Evolutionary conservation across 2,113 vertebrate species (phyloP), one percentile per base, ranked within the genome.

Genomic region (Trochalopteron elliotii): DNA sequence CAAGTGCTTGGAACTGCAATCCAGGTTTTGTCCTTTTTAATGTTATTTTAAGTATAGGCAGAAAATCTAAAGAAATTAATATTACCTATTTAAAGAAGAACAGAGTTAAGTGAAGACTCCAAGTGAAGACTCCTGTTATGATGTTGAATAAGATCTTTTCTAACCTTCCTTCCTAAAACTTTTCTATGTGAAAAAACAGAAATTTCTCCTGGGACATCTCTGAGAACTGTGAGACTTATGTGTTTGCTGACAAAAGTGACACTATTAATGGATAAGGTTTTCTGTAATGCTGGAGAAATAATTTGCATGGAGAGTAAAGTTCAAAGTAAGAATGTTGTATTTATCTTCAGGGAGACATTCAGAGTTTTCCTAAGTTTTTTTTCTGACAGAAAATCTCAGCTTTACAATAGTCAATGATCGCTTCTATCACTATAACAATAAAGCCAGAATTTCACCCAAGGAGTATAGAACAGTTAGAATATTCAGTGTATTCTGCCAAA

Each of bases 391-490:
- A 94, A 85, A 69, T 52, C 30, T 85, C 50, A 69, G 15, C 39
- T 85, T 87, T 82, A n/a, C 19, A 45, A 16, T 57, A 76, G 70
- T 91, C 93, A 72, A 14, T 60, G 52, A 84, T 68, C 28, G 10
- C 23, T 92, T 59, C 87, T 65, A 65, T 87, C 74, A 72, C 61
- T 82, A 37, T 50, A 18, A 69, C 24, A 93, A 68, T 78, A 95
- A 89, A 92, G 49, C 8, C 28, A 80, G 84, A 68, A 59, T 95
- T 93, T 95, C 57, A 87, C 69, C 45, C 23, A 76, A 94, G 67
- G 31, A 79, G 53, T 85, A 69, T 9, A 84, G 74, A 85, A 81
- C 33, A 61, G 23, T 45, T 65, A 87, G 81, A 84, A 83, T 93
- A 83, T 74, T 78, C 61, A 87, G n/a, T 69, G 12, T 76, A 35